Percentiles rank a stretch among this genome's conserved stretches.
phyloP scores from a whole-genome alignment of 35 echinoderm and acorn worm species.

The Stichopus chloronotus region DNA sequence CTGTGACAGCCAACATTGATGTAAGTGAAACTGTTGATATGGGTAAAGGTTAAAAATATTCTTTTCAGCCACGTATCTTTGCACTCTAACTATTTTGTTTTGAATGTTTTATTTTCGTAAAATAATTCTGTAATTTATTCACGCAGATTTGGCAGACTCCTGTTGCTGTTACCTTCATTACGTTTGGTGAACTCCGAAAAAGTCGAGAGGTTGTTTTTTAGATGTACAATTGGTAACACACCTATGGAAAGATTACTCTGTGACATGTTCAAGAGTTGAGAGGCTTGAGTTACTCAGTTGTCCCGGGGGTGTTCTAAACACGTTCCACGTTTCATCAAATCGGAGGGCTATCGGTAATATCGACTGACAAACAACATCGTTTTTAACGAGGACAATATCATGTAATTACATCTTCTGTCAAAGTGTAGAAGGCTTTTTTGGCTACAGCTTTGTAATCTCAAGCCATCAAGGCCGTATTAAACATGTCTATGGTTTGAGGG shows the following conservation, averaged over 20 bases:
- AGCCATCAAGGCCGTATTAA: too few species aligned
- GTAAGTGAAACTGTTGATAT: too few species aligned
- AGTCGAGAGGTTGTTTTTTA: constrained; percentile 89
- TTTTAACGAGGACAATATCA: not conserved
- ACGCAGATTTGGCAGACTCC: constrained; percentile 90
- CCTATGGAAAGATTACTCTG: constrained; percentile 98
- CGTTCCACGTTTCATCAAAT: not conserved
- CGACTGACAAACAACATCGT: not conserved
- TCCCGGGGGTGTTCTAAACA: not conserved
- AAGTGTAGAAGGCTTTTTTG: too few species aligned
- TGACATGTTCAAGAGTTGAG: constrained; percentile 96
- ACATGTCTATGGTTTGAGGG: too few species aligned
- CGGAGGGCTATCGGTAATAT: not conserved
- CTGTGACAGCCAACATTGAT: too few species aligned
- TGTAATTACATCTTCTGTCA: too few species aligned
- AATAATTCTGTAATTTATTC: not conserved
- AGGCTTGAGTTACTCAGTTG: not conserved
- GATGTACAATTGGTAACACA: constrained; percentile 94
- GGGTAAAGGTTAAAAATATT: not conserved
- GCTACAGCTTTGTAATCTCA: too few species aligned
- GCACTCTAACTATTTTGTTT: not conserved
- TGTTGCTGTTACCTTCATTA: constrained; percentile 84
- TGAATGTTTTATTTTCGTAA: not conserved
- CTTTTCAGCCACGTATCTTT: not conserved
- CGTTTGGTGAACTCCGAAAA: constrained; percentile 84